phyloP scores from a whole-genome alignment of 2,113 vertebrate species.

The Corythaeola cristata region DNA sequence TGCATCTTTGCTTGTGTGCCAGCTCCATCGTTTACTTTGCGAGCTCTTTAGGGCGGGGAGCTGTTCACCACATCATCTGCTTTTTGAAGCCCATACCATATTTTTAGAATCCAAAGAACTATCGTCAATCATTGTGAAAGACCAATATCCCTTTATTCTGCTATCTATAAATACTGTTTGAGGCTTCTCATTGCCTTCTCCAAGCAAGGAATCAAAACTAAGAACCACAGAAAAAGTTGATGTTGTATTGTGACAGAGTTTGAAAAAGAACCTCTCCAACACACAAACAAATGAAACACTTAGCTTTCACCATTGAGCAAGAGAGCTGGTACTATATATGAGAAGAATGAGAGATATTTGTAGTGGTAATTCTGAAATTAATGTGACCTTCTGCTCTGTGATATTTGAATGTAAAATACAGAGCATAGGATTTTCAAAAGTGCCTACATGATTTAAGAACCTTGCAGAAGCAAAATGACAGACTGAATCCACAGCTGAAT shows the following conservation, averaged over 20 bases:
- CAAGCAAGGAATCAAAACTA: not conserved
- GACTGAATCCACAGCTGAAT: constrained; percentile 5
- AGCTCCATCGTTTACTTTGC: not conserved
- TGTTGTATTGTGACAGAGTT: not conserved
- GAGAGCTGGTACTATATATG: not conserved
- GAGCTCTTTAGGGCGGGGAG: not conserved
- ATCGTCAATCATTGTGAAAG: constrained; percentile 7
- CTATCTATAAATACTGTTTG: not conserved
- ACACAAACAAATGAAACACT: not conserved
- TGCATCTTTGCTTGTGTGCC: constrained; percentile 8
- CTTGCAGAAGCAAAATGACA: constrained; percentile 22
- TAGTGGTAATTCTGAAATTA: not conserved
- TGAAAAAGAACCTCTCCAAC: not conserved
- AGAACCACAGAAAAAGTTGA: not conserved
- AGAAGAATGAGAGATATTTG: not conserved
- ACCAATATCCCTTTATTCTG: not conserved
- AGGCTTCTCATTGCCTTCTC: not conserved
- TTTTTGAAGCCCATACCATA: not conserved
- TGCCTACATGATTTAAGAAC: constrained; percentile 1
- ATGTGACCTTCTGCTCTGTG: not conserved
- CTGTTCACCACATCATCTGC: not conserved
- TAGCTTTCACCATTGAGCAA: not conserved
- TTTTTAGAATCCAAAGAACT: not conserved
- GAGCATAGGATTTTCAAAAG: constrained; percentile 6
- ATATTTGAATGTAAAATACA: not conserved